Base-by-base conservation (phyloP, 2,888 invertebrate species). In the Hermaeophaga mercurialis region DNA sequence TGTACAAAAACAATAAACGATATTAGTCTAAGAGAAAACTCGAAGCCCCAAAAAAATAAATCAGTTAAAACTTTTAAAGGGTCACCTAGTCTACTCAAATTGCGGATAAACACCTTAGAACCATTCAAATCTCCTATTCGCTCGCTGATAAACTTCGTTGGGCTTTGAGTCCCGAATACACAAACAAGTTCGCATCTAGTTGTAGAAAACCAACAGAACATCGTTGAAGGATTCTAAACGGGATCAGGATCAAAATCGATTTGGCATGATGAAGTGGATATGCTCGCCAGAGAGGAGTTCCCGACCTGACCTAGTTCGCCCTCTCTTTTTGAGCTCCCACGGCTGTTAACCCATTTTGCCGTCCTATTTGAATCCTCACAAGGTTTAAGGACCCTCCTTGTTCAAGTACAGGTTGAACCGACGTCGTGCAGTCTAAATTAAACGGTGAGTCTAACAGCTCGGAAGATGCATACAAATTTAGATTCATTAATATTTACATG, bases 221-320 rank as follows among this genome's bases (percentile, higher is more conserved):
- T 43, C 12, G 24, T 3, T 8, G 14, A 18, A n/a, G 43, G 12
- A 24, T 43, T 24, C 24, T 11, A 43, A 43, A 43, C 43, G 26
- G 50, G 50, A 50, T 41, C 41, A 41, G 41, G 31, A 50, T 50
- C 33, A 17, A 36, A 38, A 54, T 54, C 54, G 54, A 54, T 54
- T 50, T 31, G 41, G 22, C 22, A 28, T 41, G 50, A 41, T 41
- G 19, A 50, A 50, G 49, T 39, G 22, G 11, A 15, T 39, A 17
- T 18, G 49, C n/a, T 34, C 50, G 41, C 43, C 18, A 33, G 15
- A 53, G 36, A 43, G 36, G 12, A 45, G 47, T 46, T 54, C 54
- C 46, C 47, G 41, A 41, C 39, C 54, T 48, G 54, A 54, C 54
- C 54, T 54, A 47, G 18, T 54, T 54, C 26, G 22, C 15, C 14